Base-by-base conservation (phyloP, 2,888 invertebrate genomes). In the Trypoxylon attenuatum region DNA sequence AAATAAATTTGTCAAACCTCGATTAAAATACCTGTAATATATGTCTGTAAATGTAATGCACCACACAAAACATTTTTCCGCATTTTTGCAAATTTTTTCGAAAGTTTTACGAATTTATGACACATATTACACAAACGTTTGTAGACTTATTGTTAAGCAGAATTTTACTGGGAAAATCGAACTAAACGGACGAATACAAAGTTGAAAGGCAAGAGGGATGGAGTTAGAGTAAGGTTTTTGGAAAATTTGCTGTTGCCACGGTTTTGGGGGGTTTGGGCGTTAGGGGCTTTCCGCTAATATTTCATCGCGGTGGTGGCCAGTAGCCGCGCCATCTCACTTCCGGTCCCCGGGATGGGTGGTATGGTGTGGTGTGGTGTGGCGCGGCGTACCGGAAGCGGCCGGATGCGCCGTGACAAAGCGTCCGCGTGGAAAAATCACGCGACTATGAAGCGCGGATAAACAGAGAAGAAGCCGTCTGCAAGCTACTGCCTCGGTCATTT, bases 361-460 rank as follows among this genome's bases (percentile, higher is more conserved):
- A n/a, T n/a, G n/a, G n/a, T n/a, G n/a, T n/a, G n/a, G n/a, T n/a
- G n/a, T n/a, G n/a, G n/a, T n/a, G n/a, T n/a, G n/a, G n/a, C n/a
- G n/a, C n/a, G n/a, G 76, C 66, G 69, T 71, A 65, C 82, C 82
- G 84, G 82, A 83, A 85, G 79, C 80, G 78, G 74, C 80, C 80
- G 84, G 83, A 85, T 82, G 82, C 76, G 79, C 77, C 78, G 75
- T 78, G 83, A 84, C 83, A 84, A 86, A 85, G 84, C 81, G 77
- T 67, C 76, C 76, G 81, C 82, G 83, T 78, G 82, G 80, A 84
- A 84, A 84, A 85, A 84, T 84, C 83, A 82, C 80, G 67, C 72
- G 73, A 79, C 80, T 83, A 84, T 83, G 79, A 83, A 82, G 78
- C 78, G 72, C 74, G 78, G 77, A 82, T 84, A 82, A 84, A 82